A percentile compares a stretch with the other conserved stretches of the same genome.
Conservation (phyloP, 2,113 vertebrate genomes). For the Neogobius melanostomus region DNA sequence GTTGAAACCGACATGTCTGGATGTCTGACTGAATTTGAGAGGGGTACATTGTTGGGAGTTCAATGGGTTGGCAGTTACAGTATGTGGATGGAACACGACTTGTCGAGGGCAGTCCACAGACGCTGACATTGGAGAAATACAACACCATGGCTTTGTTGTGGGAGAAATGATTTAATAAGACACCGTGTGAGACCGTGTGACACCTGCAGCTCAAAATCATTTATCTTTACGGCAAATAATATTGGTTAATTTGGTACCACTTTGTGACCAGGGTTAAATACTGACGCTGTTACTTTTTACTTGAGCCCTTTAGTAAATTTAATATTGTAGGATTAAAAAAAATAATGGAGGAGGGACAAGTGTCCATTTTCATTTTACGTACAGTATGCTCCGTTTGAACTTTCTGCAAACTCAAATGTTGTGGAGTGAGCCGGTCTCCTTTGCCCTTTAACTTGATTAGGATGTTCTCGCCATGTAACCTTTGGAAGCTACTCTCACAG, state of each 20-base stretch:
- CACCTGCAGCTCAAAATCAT: too few species aligned
- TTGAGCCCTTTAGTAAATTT: too few species aligned
- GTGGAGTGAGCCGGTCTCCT: slow-evolving; percentile 16
- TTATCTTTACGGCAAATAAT: too few species aligned
- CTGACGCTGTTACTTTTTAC: too few species aligned
- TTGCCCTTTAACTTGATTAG: slow-evolving; percentile 63
- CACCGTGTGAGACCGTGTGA: too few species aligned
- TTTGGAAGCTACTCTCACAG: slow-evolving; percentile 32
- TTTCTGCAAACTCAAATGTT: slow-evolving; percentile 3
- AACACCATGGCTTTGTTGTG: too few species aligned
- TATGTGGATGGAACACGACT: background rate
- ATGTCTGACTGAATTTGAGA: background rate
- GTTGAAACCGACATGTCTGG: slow-evolving; percentile 20
- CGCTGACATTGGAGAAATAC: background rate
- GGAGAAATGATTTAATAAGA: too few species aligned
- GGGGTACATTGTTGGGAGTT: background rate
- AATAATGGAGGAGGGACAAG: too few species aligned
- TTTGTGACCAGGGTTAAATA: too few species aligned
- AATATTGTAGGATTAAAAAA: too few species aligned
- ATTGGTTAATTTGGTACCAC: too few species aligned
- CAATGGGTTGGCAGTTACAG: background rate
- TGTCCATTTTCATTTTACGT: too few species aligned
- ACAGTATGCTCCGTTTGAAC: background rate
- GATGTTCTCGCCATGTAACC: slow-evolving; percentile 39
- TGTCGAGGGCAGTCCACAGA: background rate